These are phyloP conservation scores for Nomada lathburiana DNA, from an alignment of 2,888 invertebrate genomes.

Conservation along the genomic window DNA sequence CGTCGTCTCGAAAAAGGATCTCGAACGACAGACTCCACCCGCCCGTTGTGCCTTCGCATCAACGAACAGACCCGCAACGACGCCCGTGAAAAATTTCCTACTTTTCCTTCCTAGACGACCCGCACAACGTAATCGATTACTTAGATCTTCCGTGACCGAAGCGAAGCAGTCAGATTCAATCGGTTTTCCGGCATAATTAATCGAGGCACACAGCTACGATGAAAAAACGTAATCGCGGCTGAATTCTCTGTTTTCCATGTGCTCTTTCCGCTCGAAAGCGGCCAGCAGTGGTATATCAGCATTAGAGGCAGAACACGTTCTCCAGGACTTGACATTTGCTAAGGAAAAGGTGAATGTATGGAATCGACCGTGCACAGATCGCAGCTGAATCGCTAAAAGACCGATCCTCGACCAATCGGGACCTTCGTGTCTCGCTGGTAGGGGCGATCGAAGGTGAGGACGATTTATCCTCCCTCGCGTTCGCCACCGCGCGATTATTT, in stretches of 20 bases:
- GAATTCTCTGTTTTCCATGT: not conserved
- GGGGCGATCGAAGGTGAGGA: constrained; percentile 65
- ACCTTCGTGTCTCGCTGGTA: constrained; percentile 21
- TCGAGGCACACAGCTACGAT: constrained; percentile 42
- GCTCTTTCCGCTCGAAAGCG: constrained; percentile 8
- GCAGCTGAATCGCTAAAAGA: not conserved
- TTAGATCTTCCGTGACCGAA: constrained; percentile 15
- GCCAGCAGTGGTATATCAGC: constrained; percentile 57
- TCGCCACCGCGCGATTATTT: constrained; percentile 62
- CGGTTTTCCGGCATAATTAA: constrained; percentile 72
- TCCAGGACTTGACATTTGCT: constrained; percentile 74
- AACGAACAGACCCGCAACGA: not conserved
- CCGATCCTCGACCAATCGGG: constrained; percentile 42
- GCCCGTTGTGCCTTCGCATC: not conserved
- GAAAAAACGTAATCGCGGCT: constrained; percentile 15
- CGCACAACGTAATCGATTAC: too few species aligned
- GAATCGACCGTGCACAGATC: constrained; percentile 29
- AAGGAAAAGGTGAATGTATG: constrained; percentile 76
- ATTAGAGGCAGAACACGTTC: constrained; percentile 71
- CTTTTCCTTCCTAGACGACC: too few species aligned
- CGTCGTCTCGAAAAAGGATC: not conserved
- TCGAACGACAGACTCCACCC: not conserved
- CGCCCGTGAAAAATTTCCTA: not conserved
- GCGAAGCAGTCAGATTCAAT: constrained; percentile 62
- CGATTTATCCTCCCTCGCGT: constrained; percentile 68